Conservation (phyloP, 1,140 invertebrate species). For the Thaumatotibia leucotreta region DNA sequence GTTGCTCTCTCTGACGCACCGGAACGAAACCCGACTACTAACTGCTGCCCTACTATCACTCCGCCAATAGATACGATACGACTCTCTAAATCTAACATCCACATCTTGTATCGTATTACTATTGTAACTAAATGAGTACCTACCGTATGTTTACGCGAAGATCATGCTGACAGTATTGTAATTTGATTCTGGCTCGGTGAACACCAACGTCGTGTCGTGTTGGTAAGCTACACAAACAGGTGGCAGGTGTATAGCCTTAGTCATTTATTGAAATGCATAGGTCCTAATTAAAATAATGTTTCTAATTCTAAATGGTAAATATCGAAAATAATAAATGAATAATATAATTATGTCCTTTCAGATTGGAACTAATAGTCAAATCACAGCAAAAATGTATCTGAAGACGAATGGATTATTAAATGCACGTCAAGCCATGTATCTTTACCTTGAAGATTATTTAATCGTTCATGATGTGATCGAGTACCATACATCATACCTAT, state of each 20-base stretch:
- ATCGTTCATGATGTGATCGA: not conserved
- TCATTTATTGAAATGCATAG: not conserved
- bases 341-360: not conserved
- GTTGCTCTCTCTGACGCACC: slow-evolving; percentile 54
- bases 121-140: not conserved
- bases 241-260: slow-evolving; percentile 27
- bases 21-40: slow-evolving; percentile 55
- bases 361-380: not conserved
- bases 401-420: not conserved
- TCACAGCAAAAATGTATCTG: not conserved
- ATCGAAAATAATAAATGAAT: too few species aligned
- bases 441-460: not conserved
- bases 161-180: slow-evolving; percentile 20
- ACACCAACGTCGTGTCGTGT: slow-evolving; percentile 23
- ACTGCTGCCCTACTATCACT: slow-evolving; percentile 69
- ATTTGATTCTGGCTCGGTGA: slow-evolving; percentile 25
- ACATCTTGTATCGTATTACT: not conserved
- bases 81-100: slow-evolving; percentile 45
- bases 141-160: not conserved
- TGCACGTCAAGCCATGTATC: not conserved
- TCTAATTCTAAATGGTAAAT: too few species aligned
- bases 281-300: not conserved
- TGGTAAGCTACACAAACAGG: slow-evolving; percentile 21
- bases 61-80: slow-evolving; percentile 32
- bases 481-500: not conserved